Evolutionary conservation across 2,113 vertebrate species (phyloP), one percentile per base, ranked within the genome.

Genomic region (Chaetodon auriga): DNA sequence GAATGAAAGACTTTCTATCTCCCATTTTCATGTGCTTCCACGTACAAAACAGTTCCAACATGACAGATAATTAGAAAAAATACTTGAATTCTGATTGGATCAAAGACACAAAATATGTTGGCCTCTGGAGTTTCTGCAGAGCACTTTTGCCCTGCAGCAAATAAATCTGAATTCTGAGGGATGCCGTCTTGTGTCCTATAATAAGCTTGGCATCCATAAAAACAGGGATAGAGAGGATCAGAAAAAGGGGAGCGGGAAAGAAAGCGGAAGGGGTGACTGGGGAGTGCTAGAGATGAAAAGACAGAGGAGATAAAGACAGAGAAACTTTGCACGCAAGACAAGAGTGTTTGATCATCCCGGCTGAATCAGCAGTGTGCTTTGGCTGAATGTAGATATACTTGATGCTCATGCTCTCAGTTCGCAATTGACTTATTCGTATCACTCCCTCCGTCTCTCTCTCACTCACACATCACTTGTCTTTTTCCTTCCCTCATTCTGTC

Each of bases 351-450:
- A 87, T 92, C 54, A 70, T 87, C 16, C 18, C 78, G 25, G 87
- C 89, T 90, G 91, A 92, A 53, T 90, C 88, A 91, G 84, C 85
- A 84, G 45, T 57, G 14, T 78, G 58, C 71, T 83, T 68, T 57
- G 41, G 65, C 78, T 80, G 55, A 82, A 82, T 90, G 77, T 30
- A 58, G 75, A 79, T 64, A 68, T 63, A 78, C 38, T 51, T 65
- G 16, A 86, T 72, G 65, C 62, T 65, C 48, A 57, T n/a, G 78
- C 78, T 79, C 49, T 46, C 54, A 78, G 57, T 80, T 80, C 80
- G 68, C 55, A 65, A 21, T 81, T 77, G 55, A 86, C 82, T 88
- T 76, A 70, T 84, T 82, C 80, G 73, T 75, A 80, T 87, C 48
- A 23, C 53, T 58, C 55, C 45, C 45, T 82, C 80, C 13, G 51